Conservation (phyloP, 2,888 invertebrate genomes). For the Eucera pruinosa region DNA sequence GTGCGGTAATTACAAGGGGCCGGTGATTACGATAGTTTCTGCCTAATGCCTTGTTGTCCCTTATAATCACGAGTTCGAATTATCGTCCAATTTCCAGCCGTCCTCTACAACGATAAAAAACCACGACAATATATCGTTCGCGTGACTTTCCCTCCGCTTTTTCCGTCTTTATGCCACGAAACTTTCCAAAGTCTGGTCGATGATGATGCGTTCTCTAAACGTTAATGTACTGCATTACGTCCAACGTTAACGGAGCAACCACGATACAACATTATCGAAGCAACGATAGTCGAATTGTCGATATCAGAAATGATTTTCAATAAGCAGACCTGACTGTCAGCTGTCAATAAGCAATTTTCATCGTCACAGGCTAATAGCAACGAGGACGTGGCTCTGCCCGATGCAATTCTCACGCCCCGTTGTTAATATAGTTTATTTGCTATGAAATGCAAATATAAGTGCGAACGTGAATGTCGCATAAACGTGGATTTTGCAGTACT, state of each 20-base stretch:
- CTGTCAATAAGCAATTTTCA: slow-evolving; percentile 43
- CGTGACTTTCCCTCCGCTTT: slow-evolving; percentile 1
- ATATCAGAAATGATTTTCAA: slow-evolving; percentile 33
- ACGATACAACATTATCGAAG: not conserved
- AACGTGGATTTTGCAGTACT: not conserved
- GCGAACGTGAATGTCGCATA: no score
- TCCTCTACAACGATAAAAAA: not conserved
- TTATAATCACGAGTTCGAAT: slow-evolving; percentile 39
- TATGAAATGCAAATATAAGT: not conserved
- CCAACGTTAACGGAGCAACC: not conserved
- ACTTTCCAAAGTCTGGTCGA: not conserved
- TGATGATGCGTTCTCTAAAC: not conserved
- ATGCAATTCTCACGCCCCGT: slow-evolving; percentile 3
- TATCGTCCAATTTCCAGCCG: slow-evolving; percentile 31
- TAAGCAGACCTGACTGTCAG: slow-evolving; percentile 33
- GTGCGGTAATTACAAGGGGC: slow-evolving; percentile 37
- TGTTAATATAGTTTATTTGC: slow-evolving; percentile 21
- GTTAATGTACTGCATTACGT: no score
- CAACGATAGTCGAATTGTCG: slow-evolving; percentile 21
- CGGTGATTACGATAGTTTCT: slow-evolving; percentile 43
- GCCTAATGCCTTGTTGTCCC: slow-evolving; percentile 22
- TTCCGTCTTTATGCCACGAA: not conserved
- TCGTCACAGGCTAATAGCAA: slow-evolving; percentile 23
- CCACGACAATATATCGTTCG: slow-evolving; percentile 4
- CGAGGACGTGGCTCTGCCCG: not conserved